Evolutionary conservation across 2,888 invertebrate species (phyloP).

Genomic region (Boloria euphrosyne): DNA sequence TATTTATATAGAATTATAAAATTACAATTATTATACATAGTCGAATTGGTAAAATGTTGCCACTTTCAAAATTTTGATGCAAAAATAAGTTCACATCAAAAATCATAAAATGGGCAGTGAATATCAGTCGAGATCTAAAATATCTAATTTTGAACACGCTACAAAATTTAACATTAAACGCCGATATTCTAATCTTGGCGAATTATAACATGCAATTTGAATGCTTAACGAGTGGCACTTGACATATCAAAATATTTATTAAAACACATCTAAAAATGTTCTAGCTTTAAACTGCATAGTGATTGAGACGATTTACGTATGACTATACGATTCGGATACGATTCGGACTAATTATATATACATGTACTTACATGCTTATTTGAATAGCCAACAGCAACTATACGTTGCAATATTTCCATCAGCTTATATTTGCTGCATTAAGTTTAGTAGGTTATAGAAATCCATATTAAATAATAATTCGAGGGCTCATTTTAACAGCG

Average conservation of each 20-base stretch:
- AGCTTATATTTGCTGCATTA: no score
- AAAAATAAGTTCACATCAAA: constrained; percentile 8
- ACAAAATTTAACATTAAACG: constrained; percentile 6
- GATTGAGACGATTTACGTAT: background rate
- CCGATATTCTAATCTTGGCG: background rate
- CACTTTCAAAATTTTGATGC: background rate
- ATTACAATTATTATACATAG: constrained; percentile 11
- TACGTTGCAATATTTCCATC: no score
- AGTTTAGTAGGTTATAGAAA: no score
- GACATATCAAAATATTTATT: constrained; percentile 14
- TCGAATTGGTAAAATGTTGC: constrained; percentile 13
- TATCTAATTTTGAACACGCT: constrained; percentile 13
- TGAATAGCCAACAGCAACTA: no score
- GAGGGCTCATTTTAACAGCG: no score
- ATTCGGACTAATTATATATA: constrained; percentile 2
- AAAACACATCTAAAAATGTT: constrained; percentile 23
- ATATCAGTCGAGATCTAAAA: constrained; percentile 23
- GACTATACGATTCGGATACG: constrained; percentile 2
- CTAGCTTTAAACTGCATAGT: constrained; percentile 2
- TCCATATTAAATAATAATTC: no score
- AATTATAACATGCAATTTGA: constrained; percentile 13
- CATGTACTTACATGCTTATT: background rate
- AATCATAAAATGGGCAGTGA: constrained; percentile 23
- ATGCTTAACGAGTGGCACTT: constrained; percentile 24
- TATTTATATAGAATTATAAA: constrained; percentile 30